These are phyloP conservation scores for Catharus bicknelli DNA, from an alignment of 2,113 vertebrate species.

Conservation along the genomic window DNA sequence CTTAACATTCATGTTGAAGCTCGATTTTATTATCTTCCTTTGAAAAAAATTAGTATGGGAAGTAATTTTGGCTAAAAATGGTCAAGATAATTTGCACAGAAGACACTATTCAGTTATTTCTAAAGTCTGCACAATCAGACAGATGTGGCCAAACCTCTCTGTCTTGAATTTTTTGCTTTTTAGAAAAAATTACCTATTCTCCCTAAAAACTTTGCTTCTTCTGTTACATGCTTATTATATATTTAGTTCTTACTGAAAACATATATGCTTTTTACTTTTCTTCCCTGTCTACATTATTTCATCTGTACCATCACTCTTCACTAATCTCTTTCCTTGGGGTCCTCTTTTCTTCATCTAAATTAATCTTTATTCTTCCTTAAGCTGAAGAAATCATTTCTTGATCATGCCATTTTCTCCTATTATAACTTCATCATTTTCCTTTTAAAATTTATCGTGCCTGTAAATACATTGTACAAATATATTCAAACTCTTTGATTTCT, in stretches of 20 bases:
- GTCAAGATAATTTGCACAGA: not conserved
- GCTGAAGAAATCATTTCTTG: not conserved
- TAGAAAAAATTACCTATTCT: not conserved
- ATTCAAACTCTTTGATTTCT: not conserved
- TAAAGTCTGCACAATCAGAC: not conserved
- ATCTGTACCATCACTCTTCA: not conserved
- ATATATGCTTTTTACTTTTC: not conserved
- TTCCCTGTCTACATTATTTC: not conserved
- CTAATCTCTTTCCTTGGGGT: not conserved
- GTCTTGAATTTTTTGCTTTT: not conserved
- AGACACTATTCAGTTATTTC: not conserved
- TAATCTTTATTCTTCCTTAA: slow-evolving; percentile 28
- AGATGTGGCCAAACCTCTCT: not conserved
- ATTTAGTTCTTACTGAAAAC: slow-evolving; percentile 14
- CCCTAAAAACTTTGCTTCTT: not conserved
- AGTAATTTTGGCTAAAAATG: not conserved
- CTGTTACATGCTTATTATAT: not conserved
- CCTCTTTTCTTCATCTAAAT: not conserved
- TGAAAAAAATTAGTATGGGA: not conserved
- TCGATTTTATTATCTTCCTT: not conserved
- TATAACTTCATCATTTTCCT: not conserved
- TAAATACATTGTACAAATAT: not conserved
- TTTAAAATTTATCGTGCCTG: not conserved
- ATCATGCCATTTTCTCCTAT: not conserved
- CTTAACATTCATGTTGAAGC: not conserved